Percentiles rank a stretch among this genome's conserved stretches.
Evolutionary conservation across 2,888 invertebrate genomes (phyloP).

Genomic region (Taphrorychus bicolor): DNA sequence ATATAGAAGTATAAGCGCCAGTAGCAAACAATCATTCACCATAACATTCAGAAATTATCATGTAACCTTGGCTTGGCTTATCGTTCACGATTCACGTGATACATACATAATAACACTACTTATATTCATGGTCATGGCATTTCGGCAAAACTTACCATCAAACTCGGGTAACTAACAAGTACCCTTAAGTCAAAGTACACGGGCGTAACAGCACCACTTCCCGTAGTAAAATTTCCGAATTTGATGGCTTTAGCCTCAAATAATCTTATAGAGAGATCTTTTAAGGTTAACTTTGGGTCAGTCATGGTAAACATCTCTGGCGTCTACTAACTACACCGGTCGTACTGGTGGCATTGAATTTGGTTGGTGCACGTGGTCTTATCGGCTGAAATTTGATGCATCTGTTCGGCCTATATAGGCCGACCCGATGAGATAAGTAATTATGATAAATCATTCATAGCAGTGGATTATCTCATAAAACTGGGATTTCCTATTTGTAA

Average conservation of each 20-base stretch:
- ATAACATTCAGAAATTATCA: too few species aligned
- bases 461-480: too few species aligned
- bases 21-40: too few species aligned
- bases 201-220: constrained; percentile 90
- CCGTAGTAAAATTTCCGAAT: constrained; percentile 91
- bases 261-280: constrained; percentile 72
- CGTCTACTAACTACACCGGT: not conserved
- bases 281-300: constrained; percentile 34
- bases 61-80: too few species aligned
- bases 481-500: too few species aligned
- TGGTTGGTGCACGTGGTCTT: not conserved
- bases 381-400: not conserved
- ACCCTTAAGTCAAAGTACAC: constrained; percentile 95
- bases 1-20: too few species aligned
- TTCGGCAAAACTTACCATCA: constrained; percentile 73
- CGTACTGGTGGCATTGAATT: not conserved
- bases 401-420: too few species aligned
- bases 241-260: constrained; percentile 84
- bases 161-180: constrained; percentile 86
- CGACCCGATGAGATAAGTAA: too few species aligned
- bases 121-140: not conserved
- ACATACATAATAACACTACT: too few species aligned
- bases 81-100: too few species aligned
- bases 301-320: too few species aligned
- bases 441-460: too few species aligned